Conservation (phyloP, 1,140 invertebrate species). For the Drosophila fuyamai region DNA sequence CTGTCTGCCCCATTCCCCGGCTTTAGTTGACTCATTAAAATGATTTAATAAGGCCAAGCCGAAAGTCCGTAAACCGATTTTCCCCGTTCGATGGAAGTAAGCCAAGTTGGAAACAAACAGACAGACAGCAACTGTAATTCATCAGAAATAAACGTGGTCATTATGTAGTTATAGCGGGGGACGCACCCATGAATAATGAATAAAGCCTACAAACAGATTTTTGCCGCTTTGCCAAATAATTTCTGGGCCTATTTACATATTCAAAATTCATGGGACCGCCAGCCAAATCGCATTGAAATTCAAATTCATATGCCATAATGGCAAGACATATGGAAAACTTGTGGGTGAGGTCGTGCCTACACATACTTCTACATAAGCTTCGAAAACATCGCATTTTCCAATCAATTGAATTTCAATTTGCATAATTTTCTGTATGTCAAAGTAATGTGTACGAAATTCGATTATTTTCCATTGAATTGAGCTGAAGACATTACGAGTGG, state of each 20-base stretch:
- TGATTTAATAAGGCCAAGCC: slow-evolving; percentile 67
- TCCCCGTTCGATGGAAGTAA: slow-evolving; percentile 4
- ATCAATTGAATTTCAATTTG: slow-evolving; percentile 83
- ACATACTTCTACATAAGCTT: slow-evolving; percentile 16
- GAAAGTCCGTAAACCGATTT: slow-evolving; percentile 41
- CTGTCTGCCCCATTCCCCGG: slow-evolving; percentile 25
- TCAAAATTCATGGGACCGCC: slow-evolving; percentile 42
- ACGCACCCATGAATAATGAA: slow-evolving; percentile 64
- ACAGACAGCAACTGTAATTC: slow-evolving; percentile 40
- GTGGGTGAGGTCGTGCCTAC: slow-evolving; percentile 35
- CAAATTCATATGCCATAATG: slow-evolving; percentile 59
- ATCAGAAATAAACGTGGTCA: slow-evolving; percentile 61
- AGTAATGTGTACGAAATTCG: slow-evolving; percentile 80
- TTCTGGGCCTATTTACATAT: slow-evolving; percentile 63
- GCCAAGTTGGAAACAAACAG: slow-evolving; percentile 20
- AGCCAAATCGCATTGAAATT: slow-evolving; percentile 49
- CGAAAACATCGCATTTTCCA: slow-evolving; percentile 71
- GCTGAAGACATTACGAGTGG: slow-evolving; percentile 75
- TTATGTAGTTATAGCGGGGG: slow-evolving; percentile 32
- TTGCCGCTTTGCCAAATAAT: slow-evolving; percentile 53
- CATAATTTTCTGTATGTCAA: slow-evolving; percentile 80
- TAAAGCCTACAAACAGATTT: slow-evolving; percentile 65
- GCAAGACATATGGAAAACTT: slow-evolving; percentile 65
- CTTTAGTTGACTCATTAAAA: slow-evolving; percentile 76
- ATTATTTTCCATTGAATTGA: slow-evolving; percentile 83